Evolutionary conservation across 2,888 invertebrate genomes (phyloP).

Genomic region (Masnerella sp.): DNA sequence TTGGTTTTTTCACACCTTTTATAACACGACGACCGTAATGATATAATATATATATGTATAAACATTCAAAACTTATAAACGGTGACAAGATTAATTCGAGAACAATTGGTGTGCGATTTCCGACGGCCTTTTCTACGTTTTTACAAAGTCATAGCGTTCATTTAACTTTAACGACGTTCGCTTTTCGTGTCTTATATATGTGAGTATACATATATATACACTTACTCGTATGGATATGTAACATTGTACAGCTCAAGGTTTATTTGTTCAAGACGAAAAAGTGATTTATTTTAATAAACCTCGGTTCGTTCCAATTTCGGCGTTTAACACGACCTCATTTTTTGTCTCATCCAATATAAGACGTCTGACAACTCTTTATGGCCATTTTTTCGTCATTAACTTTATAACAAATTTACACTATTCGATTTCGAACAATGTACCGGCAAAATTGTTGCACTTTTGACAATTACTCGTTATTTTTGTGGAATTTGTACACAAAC

Average conservation of each 20-base stretch:
- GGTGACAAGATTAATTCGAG: slow-evolving; percentile 12
- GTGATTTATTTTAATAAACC: slow-evolving; percentile 47
- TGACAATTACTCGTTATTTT: too few relatives aligned
- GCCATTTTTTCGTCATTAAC: too few relatives aligned
- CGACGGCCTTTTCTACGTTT: slow-evolving; percentile 48
- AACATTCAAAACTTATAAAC: slow-evolving; percentile 14
- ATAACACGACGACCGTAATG: slow-evolving; percentile 25
- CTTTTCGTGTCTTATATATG: slow-evolving; percentile 27
- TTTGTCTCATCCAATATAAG: too few relatives aligned
- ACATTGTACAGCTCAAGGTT: slow-evolving; percentile 43
- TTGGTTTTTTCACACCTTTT: not conserved
- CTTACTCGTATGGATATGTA: slow-evolving; percentile 25
- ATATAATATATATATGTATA: slow-evolving; percentile 33
- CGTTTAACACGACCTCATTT: too few relatives aligned
- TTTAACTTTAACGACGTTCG: slow-evolving; percentile 20
- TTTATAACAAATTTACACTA: too few relatives aligned
- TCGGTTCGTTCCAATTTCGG: too few relatives aligned
- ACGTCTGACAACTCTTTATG: too few relatives aligned
- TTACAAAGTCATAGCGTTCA: slow-evolving; percentile 20
- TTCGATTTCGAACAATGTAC: too few relatives aligned
- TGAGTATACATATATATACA: slow-evolving; percentile 17
- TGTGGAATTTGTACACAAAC: too few relatives aligned
- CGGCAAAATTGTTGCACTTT: too few relatives aligned
- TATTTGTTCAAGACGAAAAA: slow-evolving; percentile 49
- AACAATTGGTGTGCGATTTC: slow-evolving; percentile 25